Conservation (phyloP, 1,140 invertebrate species). For the Philotrypesis tridentata region DNA sequence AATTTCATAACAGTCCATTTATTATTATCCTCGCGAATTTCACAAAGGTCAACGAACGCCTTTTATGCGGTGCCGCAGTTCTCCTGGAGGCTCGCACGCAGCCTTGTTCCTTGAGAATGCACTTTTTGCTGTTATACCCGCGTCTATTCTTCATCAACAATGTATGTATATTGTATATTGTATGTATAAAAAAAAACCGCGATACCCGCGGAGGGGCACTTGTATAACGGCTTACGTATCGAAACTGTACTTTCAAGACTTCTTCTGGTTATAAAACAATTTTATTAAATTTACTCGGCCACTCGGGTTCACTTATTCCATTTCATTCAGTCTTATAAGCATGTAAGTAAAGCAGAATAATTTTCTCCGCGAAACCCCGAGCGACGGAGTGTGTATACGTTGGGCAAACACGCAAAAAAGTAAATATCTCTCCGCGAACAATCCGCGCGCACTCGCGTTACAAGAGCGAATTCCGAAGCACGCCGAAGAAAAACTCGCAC, state of each 20-base stretch:
- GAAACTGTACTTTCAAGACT: background rate
- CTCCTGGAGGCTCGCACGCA: background rate
- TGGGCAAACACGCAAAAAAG: too few species aligned
- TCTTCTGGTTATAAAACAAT: background rate
- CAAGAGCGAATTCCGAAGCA: background rate
- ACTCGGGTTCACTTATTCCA: background rate
- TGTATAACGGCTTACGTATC: constrained; percentile 22
- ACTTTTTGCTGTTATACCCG: constrained; percentile 2
- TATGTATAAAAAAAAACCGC: background rate
- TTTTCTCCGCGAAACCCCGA: too few species aligned
- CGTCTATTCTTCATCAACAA: constrained; percentile 20
- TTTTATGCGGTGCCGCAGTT: background rate
- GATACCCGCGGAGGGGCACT: background rate
- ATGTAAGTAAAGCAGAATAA: background rate
- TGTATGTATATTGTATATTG: too few species aligned
- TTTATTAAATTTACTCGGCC: background rate
- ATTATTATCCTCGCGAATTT: background rate
- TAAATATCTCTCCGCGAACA: too few species aligned
- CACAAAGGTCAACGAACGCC: constrained; percentile 32
- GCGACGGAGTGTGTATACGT: too few species aligned
- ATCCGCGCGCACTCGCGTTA: background rate
- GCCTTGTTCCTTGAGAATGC: constrained; percentile 20
- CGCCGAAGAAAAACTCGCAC: background rate
- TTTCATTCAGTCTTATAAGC: background rate
- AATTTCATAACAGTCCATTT: background rate